A percentile compares a stretch with the other conserved stretches of the same genome.
Conservation (phyloP, 2,797 vertebrate genomes). For the Meriones psammophilus region DNA sequence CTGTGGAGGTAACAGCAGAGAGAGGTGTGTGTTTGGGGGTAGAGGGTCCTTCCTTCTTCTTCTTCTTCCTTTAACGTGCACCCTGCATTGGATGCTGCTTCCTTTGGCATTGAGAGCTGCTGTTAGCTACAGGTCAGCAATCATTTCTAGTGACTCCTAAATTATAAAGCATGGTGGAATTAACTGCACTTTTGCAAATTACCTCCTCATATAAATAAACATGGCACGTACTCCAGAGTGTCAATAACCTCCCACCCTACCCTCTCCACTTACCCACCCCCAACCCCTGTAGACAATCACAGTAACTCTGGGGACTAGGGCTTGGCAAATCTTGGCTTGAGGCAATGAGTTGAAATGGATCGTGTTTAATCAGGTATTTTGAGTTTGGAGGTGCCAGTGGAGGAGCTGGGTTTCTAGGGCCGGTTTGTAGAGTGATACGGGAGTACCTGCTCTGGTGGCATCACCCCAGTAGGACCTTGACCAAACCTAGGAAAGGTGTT, state of each 20-base stretch:
- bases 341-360: not conserved
- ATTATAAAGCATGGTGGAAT: slow-evolving; percentile 87
- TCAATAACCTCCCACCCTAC: slow-evolving; percentile 54
- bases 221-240: slow-evolving; percentile 72
- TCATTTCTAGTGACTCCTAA: slow-evolving; percentile 88
- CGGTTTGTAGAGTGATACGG: not conserved
- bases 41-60: slow-evolving; percentile 59
- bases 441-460: not conserved
- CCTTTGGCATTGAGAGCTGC: slow-evolving; percentile 87
- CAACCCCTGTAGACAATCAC: slow-evolving; percentile 77
- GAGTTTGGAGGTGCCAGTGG: slow-evolving; percentile 36
- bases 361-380: slow-evolving; percentile 7
- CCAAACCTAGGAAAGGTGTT: not conserved
- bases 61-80: slow-evolving; percentile 70
- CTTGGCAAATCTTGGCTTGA: slow-evolving; percentile 75
- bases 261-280: too few species aligned
- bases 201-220: slow-evolving; percentile 88
- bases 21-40: not conserved
- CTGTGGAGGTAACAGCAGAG: slow-evolving; percentile 73
- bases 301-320: slow-evolving; percentile 76
- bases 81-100: slow-evolving; percentile 89
- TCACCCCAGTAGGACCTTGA: not conserved
- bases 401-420: slow-evolving; percentile 45
- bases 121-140: slow-evolving; percentile 85
- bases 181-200: slow-evolving; percentile 88